These are phyloP conservation scores for Agrilus planipennis DNA, from an alignment of 1,140 invertebrate genomes.

Conservation along the genomic window DNA sequence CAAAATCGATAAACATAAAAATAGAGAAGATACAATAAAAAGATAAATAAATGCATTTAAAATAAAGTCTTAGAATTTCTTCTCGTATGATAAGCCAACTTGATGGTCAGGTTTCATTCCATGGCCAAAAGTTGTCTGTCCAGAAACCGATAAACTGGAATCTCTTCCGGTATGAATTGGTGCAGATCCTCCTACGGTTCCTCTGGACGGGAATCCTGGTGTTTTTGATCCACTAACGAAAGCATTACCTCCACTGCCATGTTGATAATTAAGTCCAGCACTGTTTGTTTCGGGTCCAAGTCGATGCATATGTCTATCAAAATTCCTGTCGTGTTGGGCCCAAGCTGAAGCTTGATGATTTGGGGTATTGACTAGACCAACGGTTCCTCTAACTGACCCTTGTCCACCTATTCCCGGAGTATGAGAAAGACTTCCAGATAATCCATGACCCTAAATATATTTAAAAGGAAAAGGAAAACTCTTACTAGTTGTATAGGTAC, in stretches of 20 bases:
- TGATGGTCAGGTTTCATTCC: slow-evolving; percentile 1
- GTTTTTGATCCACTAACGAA: not conserved
- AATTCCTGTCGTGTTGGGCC: slow-evolving; percentile 1
- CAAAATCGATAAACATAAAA: no score
- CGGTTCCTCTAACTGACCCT: not conserved
- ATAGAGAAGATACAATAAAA: no score
- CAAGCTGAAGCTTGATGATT: not conserved
- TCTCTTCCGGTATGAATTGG: no score
- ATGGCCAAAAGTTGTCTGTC: not conserved
- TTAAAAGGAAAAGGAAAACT: no score
- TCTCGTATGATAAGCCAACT: no score
- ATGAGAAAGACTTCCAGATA: not conserved
- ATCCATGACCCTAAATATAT: not conserved
- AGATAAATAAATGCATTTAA: no score
- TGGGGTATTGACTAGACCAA: not conserved
- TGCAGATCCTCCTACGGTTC: not conserved
- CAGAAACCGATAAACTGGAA: not conserved
- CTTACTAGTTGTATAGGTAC: no score
- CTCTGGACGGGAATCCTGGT: not conserved
- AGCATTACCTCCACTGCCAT: not conserved
- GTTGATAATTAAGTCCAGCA: not conserved
- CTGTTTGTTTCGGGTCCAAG: slow-evolving; percentile 1
- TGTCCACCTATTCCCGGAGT: not conserved
- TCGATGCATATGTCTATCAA: not conserved
- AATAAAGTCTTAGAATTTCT: no score